Base-by-base conservation (phyloP, 2,888 invertebrate genomes). In the Loripinus fragilis region DNA sequence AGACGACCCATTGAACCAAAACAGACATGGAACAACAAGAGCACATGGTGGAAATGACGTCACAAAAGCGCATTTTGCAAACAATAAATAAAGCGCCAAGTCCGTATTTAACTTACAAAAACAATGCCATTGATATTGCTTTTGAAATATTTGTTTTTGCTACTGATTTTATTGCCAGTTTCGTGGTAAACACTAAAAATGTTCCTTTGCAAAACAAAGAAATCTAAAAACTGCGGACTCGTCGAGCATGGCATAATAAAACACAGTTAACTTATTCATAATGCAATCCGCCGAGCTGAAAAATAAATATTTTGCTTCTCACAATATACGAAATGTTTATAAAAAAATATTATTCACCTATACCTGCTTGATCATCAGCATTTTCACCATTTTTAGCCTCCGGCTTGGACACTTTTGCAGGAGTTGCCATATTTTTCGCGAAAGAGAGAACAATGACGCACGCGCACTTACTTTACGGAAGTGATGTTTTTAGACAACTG, bases 381-480 rank as follows among this genome's bases (percentile, higher is more conserved):
- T 88, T 88, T 85, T 92, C 92, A 78, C 92, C 91, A 82, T 92
- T 92, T 89, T 93, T 93, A 71, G 89, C 91, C 71, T 93, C 93
- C 50, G 90, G 83, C 88, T 92, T 92, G 74, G 88, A 86, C 78
- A 91, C 90, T 90, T 93, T 93, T 67, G 93, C 90, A 80, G 88
- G 88, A 83, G 93, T 91, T 90, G 93, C 93, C 93, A 93, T 93
- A n/a, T n/a, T 82, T 90, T 91, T 91, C 86, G 90, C 80, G 79
- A 77, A 80, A 78, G 76, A 86, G 86, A 83, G 38, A 71, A 69
- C 65, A 17, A 33, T 12, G 64, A 73, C 88, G 87, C 89, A 87
- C 85, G 87, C 88, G 88, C 84, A 20, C 23, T 45, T 23, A 48
- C 20, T 20, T 60, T 2, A 60, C 60, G 33, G 60, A 60, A 60